phyloP scores from a whole-genome alignment of 2,888 invertebrate species.

The Bugula neritina region DNA sequence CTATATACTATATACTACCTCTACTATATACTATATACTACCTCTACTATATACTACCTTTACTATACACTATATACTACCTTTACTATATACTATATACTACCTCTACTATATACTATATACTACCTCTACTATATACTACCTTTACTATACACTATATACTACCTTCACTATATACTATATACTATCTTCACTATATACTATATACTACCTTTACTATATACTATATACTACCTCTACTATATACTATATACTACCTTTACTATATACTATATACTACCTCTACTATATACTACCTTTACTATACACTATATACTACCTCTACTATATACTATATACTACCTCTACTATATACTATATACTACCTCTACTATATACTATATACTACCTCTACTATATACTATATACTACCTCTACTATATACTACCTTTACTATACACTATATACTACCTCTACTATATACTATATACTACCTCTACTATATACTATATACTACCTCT shows the following conservation, averaged over 20 bases:
- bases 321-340: neutral
- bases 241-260: neutral
- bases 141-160: neutral
- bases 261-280: neutral
- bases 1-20: neutral
- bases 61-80: neutral
- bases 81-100: neutral
- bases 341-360: neutral
- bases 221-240: neutral
- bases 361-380: neutral
- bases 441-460: neutral
- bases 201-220: neutral
- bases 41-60: neutral
- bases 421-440: neutral
- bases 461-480: neutral
- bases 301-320: neutral
- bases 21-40: neutral
- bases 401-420: neutral
- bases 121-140: too few species aligned
- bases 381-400: neutral
- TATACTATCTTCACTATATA: neutral
- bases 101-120: neutral
- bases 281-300: neutral
- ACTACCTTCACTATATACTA: neutral
- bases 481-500: neutral